Evolutionary conservation across 2,888 invertebrate genomes (phyloP).

Genomic region (Prionchulus punctatus): DNA sequence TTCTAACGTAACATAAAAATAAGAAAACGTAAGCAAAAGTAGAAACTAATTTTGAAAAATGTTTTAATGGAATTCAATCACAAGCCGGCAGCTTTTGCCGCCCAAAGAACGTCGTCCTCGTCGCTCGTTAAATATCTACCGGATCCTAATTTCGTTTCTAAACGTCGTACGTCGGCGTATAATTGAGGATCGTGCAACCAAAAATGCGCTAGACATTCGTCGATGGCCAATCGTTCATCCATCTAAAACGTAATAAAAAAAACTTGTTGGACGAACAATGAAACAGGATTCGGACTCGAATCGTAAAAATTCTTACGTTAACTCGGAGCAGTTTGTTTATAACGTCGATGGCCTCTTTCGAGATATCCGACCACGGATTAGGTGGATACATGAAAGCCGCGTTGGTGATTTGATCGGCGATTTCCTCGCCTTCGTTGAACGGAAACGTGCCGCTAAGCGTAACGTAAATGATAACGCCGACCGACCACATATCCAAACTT

Average conservation of each 20-base stretch:
- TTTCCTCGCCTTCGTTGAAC: constrained; percentile 97
- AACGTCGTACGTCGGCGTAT: constrained; percentile 20
- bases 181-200: constrained; percentile 27
- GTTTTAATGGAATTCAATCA: too few species aligned
- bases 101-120: constrained; percentile 10
- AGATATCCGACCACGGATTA: constrained; percentile 93
- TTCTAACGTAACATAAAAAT: too few species aligned
- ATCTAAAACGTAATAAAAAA: constrained; percentile 18
- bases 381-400: constrained; percentile 99
- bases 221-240: constrained; percentile 26
- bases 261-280: neutral
- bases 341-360: constrained; percentile 78
- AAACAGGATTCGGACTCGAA: neutral
- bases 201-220: constrained; percentile 24
- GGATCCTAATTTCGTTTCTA: constrained; percentile 23
- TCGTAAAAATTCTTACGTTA: constrained; percentile 34
- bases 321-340: constrained; percentile 91
- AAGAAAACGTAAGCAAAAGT: too few species aligned
- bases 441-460: constrained; percentile 91
- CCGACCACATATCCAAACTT: constrained; percentile 98
- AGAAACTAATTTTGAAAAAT: too few species aligned
- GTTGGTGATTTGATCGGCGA: constrained; percentile 97
- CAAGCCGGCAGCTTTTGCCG: neutral
- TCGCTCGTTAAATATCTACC: constrained; percentile 11
- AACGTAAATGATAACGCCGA: constrained; percentile 95